A percentile compares a stretch with the other conserved stretches of the same genome.
Conservation (phyloP, 2,797 vertebrate species). For the Microhierax caerulescens region DNA sequence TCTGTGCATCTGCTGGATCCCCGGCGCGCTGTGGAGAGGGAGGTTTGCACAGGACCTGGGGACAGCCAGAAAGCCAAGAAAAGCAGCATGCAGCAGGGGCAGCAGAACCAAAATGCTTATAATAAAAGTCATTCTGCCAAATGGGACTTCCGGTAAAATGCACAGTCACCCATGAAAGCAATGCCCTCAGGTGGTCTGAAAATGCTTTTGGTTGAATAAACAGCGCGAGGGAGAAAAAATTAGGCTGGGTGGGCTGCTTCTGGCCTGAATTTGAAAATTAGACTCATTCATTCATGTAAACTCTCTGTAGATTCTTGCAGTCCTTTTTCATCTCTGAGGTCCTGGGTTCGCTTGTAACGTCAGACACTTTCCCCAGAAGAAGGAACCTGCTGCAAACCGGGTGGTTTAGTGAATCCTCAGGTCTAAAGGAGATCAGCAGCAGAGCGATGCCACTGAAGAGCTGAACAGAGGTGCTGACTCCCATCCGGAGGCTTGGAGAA, state of each 20-base stretch:
- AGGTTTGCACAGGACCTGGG: neutral
- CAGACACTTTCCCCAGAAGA: neutral
- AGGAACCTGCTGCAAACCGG: neutral
- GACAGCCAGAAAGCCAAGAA: neutral
- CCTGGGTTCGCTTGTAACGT: neutral
- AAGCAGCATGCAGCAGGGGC: neutral
- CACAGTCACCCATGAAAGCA: constrained; percentile 7
- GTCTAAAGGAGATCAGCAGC: neutral
- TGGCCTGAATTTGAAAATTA: constrained; percentile 16
- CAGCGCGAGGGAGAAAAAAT: neutral
- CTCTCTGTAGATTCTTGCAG: neutral
- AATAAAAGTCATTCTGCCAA: neutral
- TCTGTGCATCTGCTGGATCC: neutral
- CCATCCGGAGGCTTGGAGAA: neutral
- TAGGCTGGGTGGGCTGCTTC: neutral
- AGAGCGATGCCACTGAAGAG: neutral
- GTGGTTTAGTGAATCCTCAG: neutral
- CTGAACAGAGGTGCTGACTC: neutral
- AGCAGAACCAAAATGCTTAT: neutral
- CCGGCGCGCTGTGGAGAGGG: neutral
- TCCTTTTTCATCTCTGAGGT: neutral
- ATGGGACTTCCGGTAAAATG: constrained; percentile 15
- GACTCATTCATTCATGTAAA: neutral
- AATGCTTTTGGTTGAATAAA: constrained; percentile 34
- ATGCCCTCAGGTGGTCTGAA: neutral